Evolutionary conservation across 2,113 vertebrate species (phyloP).

Genomic region (Caranx ignobilis): DNA sequence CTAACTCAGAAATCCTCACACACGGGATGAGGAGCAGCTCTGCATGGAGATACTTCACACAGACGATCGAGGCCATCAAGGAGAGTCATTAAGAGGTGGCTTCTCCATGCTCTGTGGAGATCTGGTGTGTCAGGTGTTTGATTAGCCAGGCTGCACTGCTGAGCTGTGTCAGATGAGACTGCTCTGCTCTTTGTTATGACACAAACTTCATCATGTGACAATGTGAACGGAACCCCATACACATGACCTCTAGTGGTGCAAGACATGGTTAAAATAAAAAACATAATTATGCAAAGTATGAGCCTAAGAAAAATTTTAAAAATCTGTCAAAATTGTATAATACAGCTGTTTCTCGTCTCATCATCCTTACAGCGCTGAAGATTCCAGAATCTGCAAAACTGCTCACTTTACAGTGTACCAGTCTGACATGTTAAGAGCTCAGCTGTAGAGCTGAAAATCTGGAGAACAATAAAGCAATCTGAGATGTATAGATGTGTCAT

Average conservation of each 20-base stretch:
- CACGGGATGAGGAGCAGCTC: slow-evolving; percentile 22
- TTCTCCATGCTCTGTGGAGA: slow-evolving; percentile 13
- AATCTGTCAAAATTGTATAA: no score
- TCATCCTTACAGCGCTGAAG: no score
- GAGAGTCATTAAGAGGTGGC: slow-evolving; percentile 26
- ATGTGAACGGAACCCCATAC: background rate
- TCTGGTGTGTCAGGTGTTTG: slow-evolving; percentile 51
- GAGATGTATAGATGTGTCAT: no score
- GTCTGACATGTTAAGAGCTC: no score
- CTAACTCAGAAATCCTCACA: slow-evolving; percentile 20
- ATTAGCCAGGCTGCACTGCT: slow-evolving; percentile 37
- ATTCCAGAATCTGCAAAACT: no score
- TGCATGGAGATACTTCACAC: slow-evolving; percentile 22
- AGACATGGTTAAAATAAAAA: no score
- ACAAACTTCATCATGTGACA: background rate
- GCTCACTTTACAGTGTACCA: no score
- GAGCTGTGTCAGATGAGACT: slow-evolving; percentile 21
- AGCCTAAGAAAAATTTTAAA: no score
- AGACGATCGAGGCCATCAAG: slow-evolving; percentile 19
- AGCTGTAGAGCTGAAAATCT: no score
- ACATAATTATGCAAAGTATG: no score
- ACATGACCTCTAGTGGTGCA: background rate
- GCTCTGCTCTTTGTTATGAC: slow-evolving; percentile 14
- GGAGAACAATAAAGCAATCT: no score
- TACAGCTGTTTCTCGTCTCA: no score